Conservation (phyloP, 2,797 vertebrate genomes). For the Myotis pilosus region DNA sequence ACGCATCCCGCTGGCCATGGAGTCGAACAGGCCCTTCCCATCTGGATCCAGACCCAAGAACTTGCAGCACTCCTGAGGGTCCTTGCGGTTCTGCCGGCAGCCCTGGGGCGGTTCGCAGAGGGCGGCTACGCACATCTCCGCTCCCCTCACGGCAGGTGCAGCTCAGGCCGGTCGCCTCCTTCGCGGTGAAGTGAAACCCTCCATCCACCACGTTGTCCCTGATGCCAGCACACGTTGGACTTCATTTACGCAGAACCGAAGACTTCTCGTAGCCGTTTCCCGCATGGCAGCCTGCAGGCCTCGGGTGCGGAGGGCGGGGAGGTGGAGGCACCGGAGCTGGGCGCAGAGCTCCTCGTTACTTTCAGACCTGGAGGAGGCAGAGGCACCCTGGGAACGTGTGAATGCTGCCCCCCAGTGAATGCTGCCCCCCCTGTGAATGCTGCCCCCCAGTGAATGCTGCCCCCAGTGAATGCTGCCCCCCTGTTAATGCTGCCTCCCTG, state of each 20-base stretch:
- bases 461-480: too few species aligned
- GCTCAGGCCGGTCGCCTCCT: constrained; percentile 95
- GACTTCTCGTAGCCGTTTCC: too few species aligned
- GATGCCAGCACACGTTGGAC: constrained; percentile 97
- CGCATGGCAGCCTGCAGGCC: too few species aligned
- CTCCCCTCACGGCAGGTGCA: constrained; percentile 98
- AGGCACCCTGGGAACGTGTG: too few species aligned
- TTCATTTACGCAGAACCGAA: constrained; percentile 25
- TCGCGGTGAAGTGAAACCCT: constrained; percentile 98
- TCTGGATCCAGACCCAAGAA: constrained; percentile 97
- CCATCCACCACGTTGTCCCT: constrained; percentile 97
- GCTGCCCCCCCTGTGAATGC: too few species aligned
- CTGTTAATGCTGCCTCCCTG: too few species aligned
- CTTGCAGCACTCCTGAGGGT: constrained; percentile 98
- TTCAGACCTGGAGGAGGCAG: too few species aligned
- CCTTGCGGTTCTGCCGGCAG: constrained; percentile 95
- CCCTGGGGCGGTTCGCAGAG: constrained; percentile 96
- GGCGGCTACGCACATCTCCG: constrained; percentile 97
- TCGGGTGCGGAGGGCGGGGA: too few species aligned
- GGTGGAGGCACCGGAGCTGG: too few species aligned
- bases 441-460: too few species aligned
- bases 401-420: too few species aligned
- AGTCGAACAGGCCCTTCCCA: constrained; percentile 96
- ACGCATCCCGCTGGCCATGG: constrained; percentile 97
- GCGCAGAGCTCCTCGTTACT: too few species aligned